Base-by-base conservation (phyloP, 2,797 vertebrate genomes). In the Brachymystax lenok region DNA sequence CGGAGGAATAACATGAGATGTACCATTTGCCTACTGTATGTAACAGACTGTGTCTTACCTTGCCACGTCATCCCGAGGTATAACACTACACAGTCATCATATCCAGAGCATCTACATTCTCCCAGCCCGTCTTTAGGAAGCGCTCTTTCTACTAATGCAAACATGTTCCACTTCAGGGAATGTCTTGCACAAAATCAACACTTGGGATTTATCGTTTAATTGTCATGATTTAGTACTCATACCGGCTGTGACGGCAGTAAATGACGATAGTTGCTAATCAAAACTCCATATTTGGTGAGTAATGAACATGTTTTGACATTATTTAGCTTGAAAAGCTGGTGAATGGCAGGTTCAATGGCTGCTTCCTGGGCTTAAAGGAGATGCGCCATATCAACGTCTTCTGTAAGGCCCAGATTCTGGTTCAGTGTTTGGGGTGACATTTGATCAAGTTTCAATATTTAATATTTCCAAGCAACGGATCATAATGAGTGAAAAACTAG, bases 1-100 rank as follows among this genome's bases (percentile, higher is more conserved):
- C 35, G 13, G 19, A 2, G 69, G 30, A 66, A 21, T 21, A 17
- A 70, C 67, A 30, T n/a, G 63, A 19, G 17, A 56, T 17, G 54
- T 56, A 56, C 19, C 33, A 35, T 35, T 35, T 6, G 33, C 33
- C 33, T 19, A 19, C 54, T 56, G 54, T 52, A 16, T 52, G 2
- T 30, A 0, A 14, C 7, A n/a, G 10, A n/a, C 30, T 71, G 77
- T 63, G 56, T 51, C 0, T 50, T 93, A 99, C 98, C 97, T 96
- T 77, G 67, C 93, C 79, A 98, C 91, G 63, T 99, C 98, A 0
- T 95, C 92, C 79, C 92, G 95, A 1, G 97, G 97, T 75, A 99
- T 91, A 79, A 92, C 90, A 80, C 93, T 92, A 99, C 80, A 98
- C 89, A 0, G 95, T 92, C 93, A 98, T 96, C 98, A 99, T 99